phyloP scores from a whole-genome alignment of 1,140 invertebrate species.

The Callitettix versicolor region DNA sequence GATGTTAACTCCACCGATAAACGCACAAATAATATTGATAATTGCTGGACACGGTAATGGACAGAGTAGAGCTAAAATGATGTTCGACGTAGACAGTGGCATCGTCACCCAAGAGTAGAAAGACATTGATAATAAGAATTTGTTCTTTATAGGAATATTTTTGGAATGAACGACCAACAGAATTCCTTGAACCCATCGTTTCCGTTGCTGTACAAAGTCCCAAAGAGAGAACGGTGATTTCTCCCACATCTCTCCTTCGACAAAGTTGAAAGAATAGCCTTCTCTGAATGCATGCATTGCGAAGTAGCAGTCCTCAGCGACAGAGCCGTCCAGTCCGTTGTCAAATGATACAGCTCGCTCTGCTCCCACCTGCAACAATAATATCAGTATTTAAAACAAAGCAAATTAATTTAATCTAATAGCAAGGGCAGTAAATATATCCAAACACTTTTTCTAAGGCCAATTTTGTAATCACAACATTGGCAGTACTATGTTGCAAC shows the following conservation, averaged over 20 bases:
- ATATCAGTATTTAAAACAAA: no score
- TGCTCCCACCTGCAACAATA: slow-evolving; percentile 60
- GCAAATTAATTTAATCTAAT: no score
- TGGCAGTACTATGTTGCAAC: no score
- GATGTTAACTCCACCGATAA: slow-evolving; percentile 82
- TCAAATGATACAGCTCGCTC: slow-evolving; percentile 89
- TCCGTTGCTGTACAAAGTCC: slow-evolving; percentile 92
- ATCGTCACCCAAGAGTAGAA: slow-evolving; percentile 94
- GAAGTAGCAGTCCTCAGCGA: slow-evolving; percentile 97
- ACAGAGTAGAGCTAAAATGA: slow-evolving; percentile 69
- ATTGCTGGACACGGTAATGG: slow-evolving; percentile 76
- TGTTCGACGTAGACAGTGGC: slow-evolving; percentile 82
- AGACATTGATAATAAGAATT: slow-evolving; percentile 75
- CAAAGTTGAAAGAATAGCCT: slow-evolving; percentile 82
- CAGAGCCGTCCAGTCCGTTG: slow-evolving; percentile 87
- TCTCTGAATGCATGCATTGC: slow-evolving; percentile 82
- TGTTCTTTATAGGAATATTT: slow-evolving; percentile 69
- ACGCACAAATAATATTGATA: slow-evolving; percentile 77
- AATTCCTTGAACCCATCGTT: slow-evolving; percentile 94
- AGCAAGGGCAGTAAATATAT: no score
- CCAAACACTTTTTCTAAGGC: no score
- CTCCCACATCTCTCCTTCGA: slow-evolving; percentile 96
- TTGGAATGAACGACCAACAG: slow-evolving; percentile 85
- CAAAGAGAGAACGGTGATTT: slow-evolving; percentile 90
- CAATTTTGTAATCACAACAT: no score